A percentile compares a stretch with the other conserved stretches of the same genome.
Conservation (phyloP, 2,797 vertebrate species). For the Mallotus villosus region DNA sequence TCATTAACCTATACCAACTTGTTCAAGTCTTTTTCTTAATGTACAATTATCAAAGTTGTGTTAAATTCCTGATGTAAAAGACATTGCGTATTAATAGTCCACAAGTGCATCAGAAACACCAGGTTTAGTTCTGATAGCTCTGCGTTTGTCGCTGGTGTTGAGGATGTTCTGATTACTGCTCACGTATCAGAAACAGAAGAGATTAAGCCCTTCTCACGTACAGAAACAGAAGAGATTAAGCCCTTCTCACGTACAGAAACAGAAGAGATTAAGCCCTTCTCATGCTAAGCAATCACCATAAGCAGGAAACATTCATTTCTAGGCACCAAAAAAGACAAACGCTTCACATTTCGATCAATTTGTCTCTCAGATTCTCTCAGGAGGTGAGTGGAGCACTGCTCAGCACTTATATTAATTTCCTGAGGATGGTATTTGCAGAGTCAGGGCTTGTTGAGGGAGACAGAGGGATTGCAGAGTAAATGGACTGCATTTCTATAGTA, state of each 20-base stretch:
- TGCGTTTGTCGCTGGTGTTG: neutral
- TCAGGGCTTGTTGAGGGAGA: slow-evolving; percentile 43
- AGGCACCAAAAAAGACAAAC: slow-evolving; percentile 6
- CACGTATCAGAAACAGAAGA: neutral
- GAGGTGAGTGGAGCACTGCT: slow-evolving; percentile 13
- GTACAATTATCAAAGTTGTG: neutral
- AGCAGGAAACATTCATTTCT: slow-evolving; percentile 4
- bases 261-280: neutral
- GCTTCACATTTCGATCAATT: neutral
- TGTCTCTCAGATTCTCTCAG: neutral
- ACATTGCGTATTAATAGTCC: neutral
- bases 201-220: neutral
- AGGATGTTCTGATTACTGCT: neutral
- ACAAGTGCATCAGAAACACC: slow-evolving; percentile 41
- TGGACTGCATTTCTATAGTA: too few relatives aligned
- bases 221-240: neutral
- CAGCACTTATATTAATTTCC: slow-evolving; percentile 20
- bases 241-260: slow-evolving; percentile 7
- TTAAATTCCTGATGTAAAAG: neutral
- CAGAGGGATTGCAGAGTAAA: slow-evolving; percentile 52
- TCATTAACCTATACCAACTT: neutral
- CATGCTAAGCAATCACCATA: neutral
- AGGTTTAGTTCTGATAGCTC: neutral
- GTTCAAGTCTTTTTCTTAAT: neutral
- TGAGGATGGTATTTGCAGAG: slow-evolving; percentile 15